A percentile compares a stretch with the other conserved stretches of the same genome.
Evolutionary conservation across 2,888 invertebrate species (phyloP).

Genomic region (Drosophila imparisetae): DNA sequence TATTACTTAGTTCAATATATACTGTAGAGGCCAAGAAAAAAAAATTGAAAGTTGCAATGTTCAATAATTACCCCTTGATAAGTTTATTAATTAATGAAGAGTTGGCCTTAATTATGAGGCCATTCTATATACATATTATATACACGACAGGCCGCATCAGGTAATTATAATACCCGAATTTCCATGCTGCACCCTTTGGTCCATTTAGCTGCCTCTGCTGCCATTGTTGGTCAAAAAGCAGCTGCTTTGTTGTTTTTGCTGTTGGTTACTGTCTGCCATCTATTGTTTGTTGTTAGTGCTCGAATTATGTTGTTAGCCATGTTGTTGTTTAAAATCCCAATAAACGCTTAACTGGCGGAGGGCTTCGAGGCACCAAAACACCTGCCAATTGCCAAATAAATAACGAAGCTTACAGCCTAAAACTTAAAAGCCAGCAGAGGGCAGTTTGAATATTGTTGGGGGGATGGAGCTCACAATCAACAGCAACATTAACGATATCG

Average conservation of each 20-base stretch:
- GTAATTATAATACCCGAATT: constrained; percentile 56
- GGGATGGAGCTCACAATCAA: constrained; percentile 59
- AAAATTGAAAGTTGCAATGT: constrained; percentile 7
- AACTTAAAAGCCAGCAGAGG: constrained; percentile 19
- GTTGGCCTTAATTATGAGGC: constrained; percentile 16
- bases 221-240: constrained; percentile 50
- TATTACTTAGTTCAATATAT: not conserved
- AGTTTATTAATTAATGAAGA: constrained; percentile 10
- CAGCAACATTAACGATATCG: constrained; percentile 78
- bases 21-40: not conserved
- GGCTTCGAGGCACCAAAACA: constrained; percentile 49
- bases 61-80: constrained; percentile 11
- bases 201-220: constrained; percentile 40
- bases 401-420: constrained; percentile 67
- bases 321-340: constrained; percentile 57
- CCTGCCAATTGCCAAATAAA: constrained; percentile 76
- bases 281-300: constrained; percentile 53
- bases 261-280: constrained; percentile 16
- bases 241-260: constrained; percentile 13
- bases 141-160: constrained; percentile 22
- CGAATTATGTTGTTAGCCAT: constrained; percentile 75
- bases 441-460: constrained; percentile 15
- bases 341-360: constrained; percentile 49
- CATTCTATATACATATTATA: not conserved
- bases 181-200: constrained; percentile 27